A percentile compares a stretch with the other conserved stretches of the same genome.
phyloP scores from a whole-genome alignment of 2,113 vertebrate species.

The Clupea harengus region DNA sequence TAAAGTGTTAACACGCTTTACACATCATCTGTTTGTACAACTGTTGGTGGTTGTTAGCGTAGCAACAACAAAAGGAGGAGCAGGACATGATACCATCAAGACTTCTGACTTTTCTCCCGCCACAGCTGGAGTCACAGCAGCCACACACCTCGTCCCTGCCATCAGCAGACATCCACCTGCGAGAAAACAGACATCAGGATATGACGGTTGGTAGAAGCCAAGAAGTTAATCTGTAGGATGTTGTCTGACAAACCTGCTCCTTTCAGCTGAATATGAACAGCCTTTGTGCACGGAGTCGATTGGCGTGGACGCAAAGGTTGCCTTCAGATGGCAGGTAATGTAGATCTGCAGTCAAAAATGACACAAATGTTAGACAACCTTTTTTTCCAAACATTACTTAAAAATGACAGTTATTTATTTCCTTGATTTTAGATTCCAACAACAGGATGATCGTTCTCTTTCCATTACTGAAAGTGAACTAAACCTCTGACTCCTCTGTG shows the following conservation, averaged over 20 bases:
- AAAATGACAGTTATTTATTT: too few species aligned
- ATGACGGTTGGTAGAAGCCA: not conserved
- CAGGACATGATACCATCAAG: conserved; percentile 9
- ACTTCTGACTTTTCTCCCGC: conserved; percentile 46
- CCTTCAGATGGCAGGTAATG: conserved; percentile 63
- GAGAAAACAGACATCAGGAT: not conserved
- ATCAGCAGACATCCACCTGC: conserved; percentile 66
- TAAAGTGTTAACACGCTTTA: too few species aligned
- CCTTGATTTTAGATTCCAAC: too few species aligned
- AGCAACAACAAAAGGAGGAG: not conserved
- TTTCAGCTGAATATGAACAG: conserved; percentile 60
- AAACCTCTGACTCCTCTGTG: too few species aligned
- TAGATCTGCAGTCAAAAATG: conserved; percentile 51
- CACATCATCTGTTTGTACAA: not conserved
- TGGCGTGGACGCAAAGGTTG: conserved; percentile 25
- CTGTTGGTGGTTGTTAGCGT: not conserved
- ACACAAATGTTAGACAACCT: too few species aligned
- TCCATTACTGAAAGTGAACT: too few species aligned
- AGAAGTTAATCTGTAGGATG: not conserved
- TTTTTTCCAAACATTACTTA: too few species aligned
- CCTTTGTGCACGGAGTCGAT: conserved; percentile 57
- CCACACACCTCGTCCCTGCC: conserved; percentile 64
- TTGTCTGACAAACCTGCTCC: conserved; percentile 49
- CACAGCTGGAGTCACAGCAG: conserved; percentile 62
- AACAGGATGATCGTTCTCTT: too few species aligned